These are phyloP conservation scores for Drosophila melanosoma DNA, from an alignment of 2,888 invertebrate species.

Conservation along the genomic window DNA sequence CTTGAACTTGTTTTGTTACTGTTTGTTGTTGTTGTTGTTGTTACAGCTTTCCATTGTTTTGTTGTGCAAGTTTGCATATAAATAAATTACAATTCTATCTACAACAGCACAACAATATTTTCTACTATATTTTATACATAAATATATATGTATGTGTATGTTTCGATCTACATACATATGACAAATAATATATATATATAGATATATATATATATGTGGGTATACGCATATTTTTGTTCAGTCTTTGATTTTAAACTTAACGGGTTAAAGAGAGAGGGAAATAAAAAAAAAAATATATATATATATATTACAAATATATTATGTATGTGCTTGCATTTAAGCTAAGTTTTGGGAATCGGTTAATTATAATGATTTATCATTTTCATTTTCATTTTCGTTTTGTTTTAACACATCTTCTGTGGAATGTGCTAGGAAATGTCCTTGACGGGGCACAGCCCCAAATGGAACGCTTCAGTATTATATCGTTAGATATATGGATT, in stretches of 20 bases:
- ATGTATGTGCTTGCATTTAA: slow-evolving; percentile 19
- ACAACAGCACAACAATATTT: slow-evolving; percentile 46
- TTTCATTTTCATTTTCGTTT: slow-evolving; percentile 19
- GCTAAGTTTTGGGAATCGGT: slow-evolving; percentile 42
- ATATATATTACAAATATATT: slow-evolving; percentile 19
- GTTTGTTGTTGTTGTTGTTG: slow-evolving; percentile 17
- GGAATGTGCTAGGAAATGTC: slow-evolving; percentile 62
- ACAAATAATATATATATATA: slow-evolving; percentile 23
- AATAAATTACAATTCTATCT: slow-evolving; percentile 47
- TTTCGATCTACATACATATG: slow-evolving; percentile 5
- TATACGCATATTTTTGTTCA: slow-evolving; percentile 67
- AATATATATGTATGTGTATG: slow-evolving; percentile 2
- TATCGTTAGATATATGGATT: slow-evolving; percentile 33
- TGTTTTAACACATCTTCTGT: slow-evolving; percentile 23
- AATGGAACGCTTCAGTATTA: slow-evolving; percentile 57
- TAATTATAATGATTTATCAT: slow-evolving; percentile 35
- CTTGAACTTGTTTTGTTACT: slow-evolving; percentile 19
- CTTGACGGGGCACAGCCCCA: slow-evolving; percentile 55
- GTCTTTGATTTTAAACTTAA: slow-evolving; percentile 75
- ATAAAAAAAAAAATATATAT: slow-evolving; percentile 27
- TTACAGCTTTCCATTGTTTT: slow-evolving; percentile 21
- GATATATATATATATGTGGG: slow-evolving; percentile 33
- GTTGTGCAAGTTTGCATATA: slow-evolving; percentile 25
- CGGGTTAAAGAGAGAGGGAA: slow-evolving; percentile 60
- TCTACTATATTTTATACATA: slow-evolving; percentile 46